Base-by-base conservation (phyloP, 1,140 invertebrate genomes). In the Popillia japonica region DNA sequence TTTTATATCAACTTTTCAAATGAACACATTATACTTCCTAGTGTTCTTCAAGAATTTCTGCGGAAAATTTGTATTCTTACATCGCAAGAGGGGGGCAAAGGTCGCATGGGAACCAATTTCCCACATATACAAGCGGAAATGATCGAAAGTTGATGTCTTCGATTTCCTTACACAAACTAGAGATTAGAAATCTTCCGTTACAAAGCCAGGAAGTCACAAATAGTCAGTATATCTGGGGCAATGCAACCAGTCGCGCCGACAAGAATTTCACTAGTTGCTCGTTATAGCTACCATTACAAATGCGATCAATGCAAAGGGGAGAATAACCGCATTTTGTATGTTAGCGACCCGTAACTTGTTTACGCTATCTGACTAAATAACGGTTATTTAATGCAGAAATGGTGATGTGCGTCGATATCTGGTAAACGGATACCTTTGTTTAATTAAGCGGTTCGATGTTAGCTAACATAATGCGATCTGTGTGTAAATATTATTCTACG, bases 371-470 rank as follows among this genome's bases (percentile, higher is more conserved):
- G 48, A 55, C 2, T 55, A n/a, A 55, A 55, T 55, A 55, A 6
- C 48, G 10, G 48, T 55, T 55, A 55, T 55, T 55, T 55, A 55
- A 55, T 17, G 48, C 48, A 55, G 48, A 55, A n/a, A n/a, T n/a
- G 48, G n/a, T 14, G 14, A 0, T 7, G 14, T 6, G 14, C 6
- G 17, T 55, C 48, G 48, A 55, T 55, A 55, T 55, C 17, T 14
- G n/a, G 48, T 55, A 55, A 55, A n/a, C 48, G 0, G 48, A 55
- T 55, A 55, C 48, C 48, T 7, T 34, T 55, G 6, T 55, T 14
- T 55, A 55, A 55, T 55, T 55, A 55, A 55, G 11, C 14, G 48
- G 48, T 14, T 55, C 7, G 14, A 55, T 55, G 48, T 55, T 55
- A 3, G 48, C 48, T 55, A 55, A 55, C 14, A n/a, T 55, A 55